Conservation (phyloP, 2,113 vertebrate genomes). For the Sigmodon hispidus region DNA sequence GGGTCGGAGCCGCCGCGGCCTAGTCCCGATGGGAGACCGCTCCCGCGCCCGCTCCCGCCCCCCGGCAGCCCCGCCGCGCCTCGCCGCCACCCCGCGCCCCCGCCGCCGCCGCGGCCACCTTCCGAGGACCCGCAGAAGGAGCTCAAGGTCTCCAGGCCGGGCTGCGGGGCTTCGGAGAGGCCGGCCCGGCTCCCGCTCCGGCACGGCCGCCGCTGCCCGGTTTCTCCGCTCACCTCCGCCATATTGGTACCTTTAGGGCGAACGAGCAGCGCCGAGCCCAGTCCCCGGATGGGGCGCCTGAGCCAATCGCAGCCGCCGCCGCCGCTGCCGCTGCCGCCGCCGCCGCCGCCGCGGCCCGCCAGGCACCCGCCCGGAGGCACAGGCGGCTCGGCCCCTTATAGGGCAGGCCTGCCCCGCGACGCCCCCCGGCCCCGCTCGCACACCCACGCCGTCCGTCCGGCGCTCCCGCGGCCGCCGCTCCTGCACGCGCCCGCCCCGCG, state of each 20-base stretch:
- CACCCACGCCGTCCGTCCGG: not conserved
- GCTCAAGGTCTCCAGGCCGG: not conserved
- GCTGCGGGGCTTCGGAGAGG: not conserved
- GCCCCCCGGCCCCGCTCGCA: slow-evolving; percentile 36
- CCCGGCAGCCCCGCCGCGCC: slow-evolving; percentile 49
- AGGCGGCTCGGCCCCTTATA: slow-evolving; percentile 73
- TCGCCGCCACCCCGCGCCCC: slow-evolving; percentile 29
- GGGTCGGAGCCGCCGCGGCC: slow-evolving; percentile 86
- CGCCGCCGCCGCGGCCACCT: slow-evolving; percentile 2
- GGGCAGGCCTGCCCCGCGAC: slow-evolving; percentile 61
- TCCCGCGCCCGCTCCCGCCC: slow-evolving; percentile 80
- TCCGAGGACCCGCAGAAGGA: not conserved
- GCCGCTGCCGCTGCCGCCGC: slow-evolving; percentile 55
- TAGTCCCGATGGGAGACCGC: slow-evolving; percentile 85
- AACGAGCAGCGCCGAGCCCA: slow-evolving; percentile 90
- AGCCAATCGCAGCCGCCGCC: slow-evolving; percentile 89
- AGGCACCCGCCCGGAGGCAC: slow-evolving; percentile 70
- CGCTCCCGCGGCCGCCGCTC: not conserved
- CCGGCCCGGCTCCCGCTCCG: slow-evolving; percentile 32
- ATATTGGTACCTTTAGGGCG: slow-evolving; percentile 97
- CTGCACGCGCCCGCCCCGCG: not conserved
- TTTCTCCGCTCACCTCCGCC: slow-evolving; percentile 98
- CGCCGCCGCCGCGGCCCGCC: slow-evolving; percentile 65
- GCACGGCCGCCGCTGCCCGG: slow-evolving; percentile 87
- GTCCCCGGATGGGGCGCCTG: slow-evolving; percentile 93